Evolutionary conservation across 2,113 vertebrate genomes (phyloP), one percentile per base, ranked within the genome.

Genomic region (Mesembrinibis cayennensis): DNA sequence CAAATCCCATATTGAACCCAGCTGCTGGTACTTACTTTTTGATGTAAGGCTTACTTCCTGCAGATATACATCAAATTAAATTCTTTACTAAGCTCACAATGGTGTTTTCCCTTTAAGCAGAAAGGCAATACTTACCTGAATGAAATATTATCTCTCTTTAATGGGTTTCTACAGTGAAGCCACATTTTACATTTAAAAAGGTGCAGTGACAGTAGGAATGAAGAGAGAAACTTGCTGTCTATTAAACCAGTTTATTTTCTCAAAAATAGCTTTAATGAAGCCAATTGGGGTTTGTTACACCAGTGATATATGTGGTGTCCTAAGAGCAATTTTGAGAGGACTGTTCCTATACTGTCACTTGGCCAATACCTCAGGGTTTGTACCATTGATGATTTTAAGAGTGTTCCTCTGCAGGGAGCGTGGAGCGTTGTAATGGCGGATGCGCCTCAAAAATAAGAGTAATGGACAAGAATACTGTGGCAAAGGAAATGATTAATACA

Each of bases 1-100:
- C 95, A 98, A 97, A 98, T 97, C 95, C 96, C 96, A 95, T 96
- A 98, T 98, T 96, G 97, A 96, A 96, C 94, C 97, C 97, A 98
- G 98, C 97, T 98, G 98, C 97, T 98, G 95, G 97, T 97, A 97
- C 97, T 95, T 97, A 97, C 93, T 97, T 96, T 98, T 98, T 98
- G 93, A 98, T 96, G 88, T 98, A 97, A 95, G 95, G 95, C 87
- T 97, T 93, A 94, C 89, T 97, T 97, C 96, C 96, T 94, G 97
- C 97, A 97, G 96, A 98, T 97, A 97, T 94, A 97, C 94, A 98
- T 98, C 96, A 98, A 97, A 97, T 97, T 96, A 97, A 98, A 98
- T 98, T 88, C 97, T 97, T 97, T 97, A 98, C 96, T 95, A 95
- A 97, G 89, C 94, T 89, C 94, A 91, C 95, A 96, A 97, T 95